Evolutionary conservation across 1,140 invertebrate genomes (phyloP), one percentile per base, ranked within the genome.

Genomic region (Ectropis grisescens): DNA sequence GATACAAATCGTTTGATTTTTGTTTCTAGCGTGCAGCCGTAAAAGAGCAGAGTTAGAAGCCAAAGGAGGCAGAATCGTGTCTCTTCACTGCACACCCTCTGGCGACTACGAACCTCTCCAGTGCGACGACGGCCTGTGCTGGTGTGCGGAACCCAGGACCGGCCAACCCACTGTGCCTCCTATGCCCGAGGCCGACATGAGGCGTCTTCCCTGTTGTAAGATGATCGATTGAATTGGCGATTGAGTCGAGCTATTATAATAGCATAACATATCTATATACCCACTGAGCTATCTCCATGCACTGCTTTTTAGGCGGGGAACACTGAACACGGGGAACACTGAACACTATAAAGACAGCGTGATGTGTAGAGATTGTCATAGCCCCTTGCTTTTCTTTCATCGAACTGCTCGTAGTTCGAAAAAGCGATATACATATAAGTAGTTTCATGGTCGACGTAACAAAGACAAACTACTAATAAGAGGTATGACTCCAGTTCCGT

Each of bases 81-180:
- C 83, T 9, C 64, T 88, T 3, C 87, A 88, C 51, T 89, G 87
- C 51, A 72, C 83, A 10, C 28, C 56, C 5, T 71, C 71, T 41
- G 87, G 87, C 5, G 86, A 88, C 66, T 89, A 84, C 47, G 87
- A 88, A 45, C 59, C 60, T 3, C 47, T 89, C 14, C 87, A 89
- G 56, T 89, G 87, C 42, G 84, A 87, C 55, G 64, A 76, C 10
- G 85, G 82, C 1, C 60, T 86, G 31, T 89, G 87, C 53, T 89
- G 86, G 85, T 89, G 87, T 54, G 84, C 80, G 1, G 67, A 87
- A 19, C 55, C 80, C 1, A 69, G 52, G 46, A 87, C 84, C 5
- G 86, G 86, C 2, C 72, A 82, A 19, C 66, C 85, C 0, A 78
- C 66, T 8, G 65, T 82, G 0, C 37, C 58, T 2, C 70, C 85